Percentiles rank a stretch among this genome's conserved stretches.
Evolutionary conservation across 1,140 invertebrate genomes (phyloP).

Genomic region (Lepidurus packardi): DNA sequence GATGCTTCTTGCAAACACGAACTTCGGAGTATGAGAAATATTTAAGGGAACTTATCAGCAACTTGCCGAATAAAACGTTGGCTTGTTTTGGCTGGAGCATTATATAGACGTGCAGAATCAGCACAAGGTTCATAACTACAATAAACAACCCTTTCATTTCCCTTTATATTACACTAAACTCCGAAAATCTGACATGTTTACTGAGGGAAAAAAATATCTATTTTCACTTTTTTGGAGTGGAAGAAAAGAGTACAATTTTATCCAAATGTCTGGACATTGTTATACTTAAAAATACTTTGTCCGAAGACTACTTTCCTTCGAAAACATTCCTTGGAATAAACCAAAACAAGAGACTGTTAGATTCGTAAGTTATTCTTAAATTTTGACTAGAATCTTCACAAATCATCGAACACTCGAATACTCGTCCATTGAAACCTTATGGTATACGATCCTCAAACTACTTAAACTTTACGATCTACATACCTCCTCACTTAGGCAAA

Average conservation of each 20-base stretch:
- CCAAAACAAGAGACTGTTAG: no score
- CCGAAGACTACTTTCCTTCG: no score
- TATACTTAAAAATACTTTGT: no score
- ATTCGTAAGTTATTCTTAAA: no score
- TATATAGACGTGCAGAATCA: neutral
- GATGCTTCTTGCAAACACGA: neutral
- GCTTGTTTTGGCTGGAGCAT: neutral
- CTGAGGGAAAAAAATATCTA: neutral
- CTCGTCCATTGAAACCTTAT: no score
- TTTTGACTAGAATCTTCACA: no score
- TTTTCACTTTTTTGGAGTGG: neutral
- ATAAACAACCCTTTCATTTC: conserved; percentile 5
- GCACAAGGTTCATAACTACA: neutral
- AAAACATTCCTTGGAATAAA: no score
- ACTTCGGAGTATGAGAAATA: neutral
- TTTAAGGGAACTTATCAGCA: conserved; percentile 16
- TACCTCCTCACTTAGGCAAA: no score
- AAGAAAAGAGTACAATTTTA: neutral
- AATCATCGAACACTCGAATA: no score
- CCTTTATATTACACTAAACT: neutral
- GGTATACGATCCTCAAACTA: no score
- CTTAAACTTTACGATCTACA: no score
- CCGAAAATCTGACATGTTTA: neutral
- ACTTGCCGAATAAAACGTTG: neutral
- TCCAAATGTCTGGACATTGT: no score